Conservation (phyloP, 2,888 invertebrate genomes). For the Spialia ferax region DNA sequence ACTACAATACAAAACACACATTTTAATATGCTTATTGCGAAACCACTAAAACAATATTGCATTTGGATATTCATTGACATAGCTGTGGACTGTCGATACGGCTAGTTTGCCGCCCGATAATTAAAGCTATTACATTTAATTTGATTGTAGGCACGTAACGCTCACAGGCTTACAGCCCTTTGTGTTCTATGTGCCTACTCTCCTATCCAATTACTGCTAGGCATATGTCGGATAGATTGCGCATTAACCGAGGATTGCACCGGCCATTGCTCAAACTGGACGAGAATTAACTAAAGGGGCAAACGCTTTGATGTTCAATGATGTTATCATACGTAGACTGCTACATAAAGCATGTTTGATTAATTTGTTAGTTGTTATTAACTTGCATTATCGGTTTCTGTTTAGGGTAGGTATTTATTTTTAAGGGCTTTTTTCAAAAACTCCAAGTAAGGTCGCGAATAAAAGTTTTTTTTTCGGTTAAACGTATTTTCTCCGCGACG, state of each 20-base stretch:
- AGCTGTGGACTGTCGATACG: constrained; percentile 54
- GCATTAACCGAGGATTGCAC: constrained; percentile 65
- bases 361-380: constrained; percentile 27
- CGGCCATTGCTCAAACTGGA: constrained; percentile 74
- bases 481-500: no score
- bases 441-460: no score
- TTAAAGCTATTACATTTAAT: constrained; percentile 81
- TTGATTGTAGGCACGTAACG: constrained; percentile 76
- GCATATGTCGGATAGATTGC: constrained; percentile 61
- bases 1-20: constrained; percentile 8
- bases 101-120: constrained; percentile 70
- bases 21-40: constrained; percentile 19
- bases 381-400: neutral
- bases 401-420: no score
- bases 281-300: constrained; percentile 67
- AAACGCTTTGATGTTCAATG: constrained; percentile 71
- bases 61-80: constrained; percentile 28
- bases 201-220: constrained; percentile 48
- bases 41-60: constrained; percentile 34
- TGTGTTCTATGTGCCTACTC: constrained; percentile 52
- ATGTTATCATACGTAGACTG: constrained; percentile 41
- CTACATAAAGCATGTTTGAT: constrained; percentile 15
- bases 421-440: no score
- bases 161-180: constrained; percentile 67
- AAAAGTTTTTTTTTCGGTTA: no score